Evolutionary conservation across 2,113 vertebrate genomes (phyloP), one percentile per base, ranked within the genome.

Genomic region (Plecotus auritus): DNA sequence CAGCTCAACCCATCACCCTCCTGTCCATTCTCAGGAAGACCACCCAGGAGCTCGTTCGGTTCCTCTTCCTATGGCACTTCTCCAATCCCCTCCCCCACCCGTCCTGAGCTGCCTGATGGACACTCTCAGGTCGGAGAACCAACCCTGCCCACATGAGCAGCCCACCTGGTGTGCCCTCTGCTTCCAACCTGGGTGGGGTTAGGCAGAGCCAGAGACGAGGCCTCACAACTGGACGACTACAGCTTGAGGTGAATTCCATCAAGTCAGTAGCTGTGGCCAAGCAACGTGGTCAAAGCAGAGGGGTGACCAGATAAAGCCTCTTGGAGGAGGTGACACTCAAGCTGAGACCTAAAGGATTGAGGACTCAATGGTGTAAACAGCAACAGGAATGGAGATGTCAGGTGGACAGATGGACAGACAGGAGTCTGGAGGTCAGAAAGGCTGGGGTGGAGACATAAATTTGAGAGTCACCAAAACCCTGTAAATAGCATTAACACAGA

Each of bases 31-130:
- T 47, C 61, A 35, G 32, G 47, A 90, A 70, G 77, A 49, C 18
- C 4, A 1, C 51, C 30, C 1, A 3, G 23, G 64, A 26, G 16
- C 35, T 18, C 5, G 0, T 20, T 54, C 18, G 17, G 28, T 20
- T 66, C 51, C 64, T 69, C 26, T 1, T 7, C 45, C 7, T 7
- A 1, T 37, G 23, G 59, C 18, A 11, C 35, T 37, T 70, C 35
- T 7, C n/a, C 17, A 10, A 1, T 9, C 35, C 8, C 37, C 11
- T 13, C 10, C 70, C 23, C 5, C 37, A 20, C 37, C 23, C 42
- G n/a, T 67, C 59, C 37, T 22, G 47, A 20, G 90, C 56, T 85
- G 77, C 26, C 72, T 22, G 32, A 37, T 1, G 4, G 90, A 45
- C 59, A n/a, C 72, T 45, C n/a, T 40, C 37, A 20, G 35, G 78